Conservation (phyloP, 23 tunicate genomes). For the Ciona savignyi region DNA sequence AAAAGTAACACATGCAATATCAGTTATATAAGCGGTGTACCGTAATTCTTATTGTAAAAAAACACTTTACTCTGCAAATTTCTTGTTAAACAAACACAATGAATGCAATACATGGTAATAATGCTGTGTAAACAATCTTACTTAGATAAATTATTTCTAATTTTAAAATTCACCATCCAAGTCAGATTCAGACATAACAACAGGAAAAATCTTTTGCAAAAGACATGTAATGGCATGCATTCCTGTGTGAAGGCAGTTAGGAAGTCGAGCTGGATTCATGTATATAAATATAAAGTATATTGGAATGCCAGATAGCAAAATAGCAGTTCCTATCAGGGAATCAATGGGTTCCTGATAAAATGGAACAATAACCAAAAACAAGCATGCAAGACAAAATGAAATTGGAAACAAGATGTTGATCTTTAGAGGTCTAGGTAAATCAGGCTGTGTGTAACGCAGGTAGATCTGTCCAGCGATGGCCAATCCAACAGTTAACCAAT, state of each 20-base stretch:
- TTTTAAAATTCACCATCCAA: slow-evolving; percentile 20
- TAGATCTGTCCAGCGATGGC: slow-evolving; percentile 56
- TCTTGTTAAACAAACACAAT: too few relatives aligned
- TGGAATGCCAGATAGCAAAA: slow-evolving; percentile 52
- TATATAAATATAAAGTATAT: slow-evolving; percentile 35
- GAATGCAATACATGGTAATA: too few relatives aligned
- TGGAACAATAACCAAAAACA: slow-evolving; percentile 55
- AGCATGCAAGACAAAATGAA: slow-evolving; percentile 34
- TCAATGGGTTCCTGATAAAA: slow-evolving; percentile 42
- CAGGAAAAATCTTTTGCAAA: slow-evolving; percentile 51
- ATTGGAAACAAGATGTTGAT: slow-evolving; percentile 47
- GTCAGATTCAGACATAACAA: slow-evolving; percentile 19
- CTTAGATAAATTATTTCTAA: too few relatives aligned
- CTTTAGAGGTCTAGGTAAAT: slow-evolving; percentile 56
- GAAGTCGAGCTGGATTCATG: slow-evolving; percentile 3
- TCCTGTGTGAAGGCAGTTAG: slow-evolving; percentile 6
- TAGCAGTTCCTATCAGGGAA: slow-evolving; percentile 59
- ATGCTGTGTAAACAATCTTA: too few relatives aligned
- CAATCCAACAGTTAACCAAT: slow-evolving; percentile 73
- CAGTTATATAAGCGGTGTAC: too few relatives aligned
- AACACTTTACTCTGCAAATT: too few relatives aligned
- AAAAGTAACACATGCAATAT: too few relatives aligned
- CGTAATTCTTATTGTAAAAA: too few relatives aligned
- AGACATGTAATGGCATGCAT: slow-evolving; percentile 17
- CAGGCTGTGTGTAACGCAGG: slow-evolving; percentile 47